phyloP scores from a whole-genome alignment of 2,113 vertebrate genomes.

The Pteronura brasiliensis region DNA sequence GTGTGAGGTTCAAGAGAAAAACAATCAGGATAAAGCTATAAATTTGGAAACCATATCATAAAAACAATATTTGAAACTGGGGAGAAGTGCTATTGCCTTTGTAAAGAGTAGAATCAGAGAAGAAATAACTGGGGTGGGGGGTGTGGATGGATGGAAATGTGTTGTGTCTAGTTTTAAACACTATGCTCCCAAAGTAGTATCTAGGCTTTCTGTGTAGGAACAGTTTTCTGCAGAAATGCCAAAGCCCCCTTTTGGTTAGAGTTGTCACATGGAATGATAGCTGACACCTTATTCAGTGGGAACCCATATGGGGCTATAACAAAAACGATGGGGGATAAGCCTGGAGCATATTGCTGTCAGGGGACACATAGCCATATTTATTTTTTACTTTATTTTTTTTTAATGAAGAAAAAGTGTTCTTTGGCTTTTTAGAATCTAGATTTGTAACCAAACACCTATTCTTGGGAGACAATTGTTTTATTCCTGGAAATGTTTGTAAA shows the following conservation, averaged over 20 bases:
- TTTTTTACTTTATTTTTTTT: not conserved
- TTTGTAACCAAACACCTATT: slow-evolving; percentile 14
- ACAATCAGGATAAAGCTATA: not conserved
- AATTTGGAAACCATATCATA: not conserved
- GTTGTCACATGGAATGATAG: not conserved
- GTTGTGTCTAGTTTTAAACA: not conserved
- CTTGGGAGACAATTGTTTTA: slow-evolving; percentile 7
- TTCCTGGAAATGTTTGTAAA: slow-evolving; percentile 60
- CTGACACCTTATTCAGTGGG: not conserved
- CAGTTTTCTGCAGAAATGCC: not conserved
- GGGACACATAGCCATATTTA: not conserved
- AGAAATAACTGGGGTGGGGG: not conserved
- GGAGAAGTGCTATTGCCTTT: not conserved
- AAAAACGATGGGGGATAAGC: not conserved
- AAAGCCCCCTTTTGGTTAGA: not conserved
- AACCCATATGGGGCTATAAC: too few species aligned
- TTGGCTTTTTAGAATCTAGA: not conserved
- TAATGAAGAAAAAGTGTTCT: not conserved
- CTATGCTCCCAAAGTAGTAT: not conserved
- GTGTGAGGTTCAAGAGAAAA: not conserved
- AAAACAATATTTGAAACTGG: not conserved
- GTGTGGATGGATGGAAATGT: not conserved
- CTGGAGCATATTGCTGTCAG: not conserved
- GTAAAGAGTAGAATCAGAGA: not conserved
- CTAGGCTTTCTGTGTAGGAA: not conserved